Conservation (phyloP, 2,888 invertebrate species). For the Corythucha ciliata region DNA sequence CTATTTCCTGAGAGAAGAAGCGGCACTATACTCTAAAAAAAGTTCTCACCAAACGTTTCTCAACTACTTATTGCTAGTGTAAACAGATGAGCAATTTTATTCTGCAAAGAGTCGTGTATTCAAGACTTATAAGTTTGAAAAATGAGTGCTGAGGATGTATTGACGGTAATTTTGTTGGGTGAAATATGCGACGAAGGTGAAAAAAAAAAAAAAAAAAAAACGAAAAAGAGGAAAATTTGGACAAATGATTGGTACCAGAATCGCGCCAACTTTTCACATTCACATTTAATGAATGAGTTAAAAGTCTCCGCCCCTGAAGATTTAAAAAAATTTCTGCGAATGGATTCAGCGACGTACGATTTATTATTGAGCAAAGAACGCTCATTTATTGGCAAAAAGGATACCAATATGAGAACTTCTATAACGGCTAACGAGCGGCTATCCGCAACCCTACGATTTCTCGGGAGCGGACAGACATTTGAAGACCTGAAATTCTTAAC, state of each 20-base stretch:
- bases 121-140: too few relatives aligned
- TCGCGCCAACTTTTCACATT: conserved; percentile 10
- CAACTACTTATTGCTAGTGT: too few relatives aligned
- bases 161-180: too few relatives aligned
- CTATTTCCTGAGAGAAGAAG: too few relatives aligned
- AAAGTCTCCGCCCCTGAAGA: conserved; percentile 10
- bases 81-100: too few relatives aligned
- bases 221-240: conserved; percentile 6
- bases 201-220: too few relatives aligned
- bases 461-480: conserved; percentile 14
- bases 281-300: conserved; percentile 12
- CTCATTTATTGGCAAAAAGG: conserved; percentile 11
- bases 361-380: conserved; percentile 11
- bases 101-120: too few relatives aligned
- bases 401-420: conserved; percentile 15
- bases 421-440: conserved; percentile 20
- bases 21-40: too few relatives aligned
- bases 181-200: too few relatives aligned
- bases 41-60: too few relatives aligned
- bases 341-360: conserved; percentile 5
- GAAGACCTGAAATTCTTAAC: conserved; percentile 13
- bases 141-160: too few relatives aligned
- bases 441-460: conserved; percentile 16
- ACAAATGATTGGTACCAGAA: conserved; percentile 13
- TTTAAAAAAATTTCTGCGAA: conserved; percentile 12